Base-by-base conservation (phyloP, 2,113 vertebrate genomes). In the Elaphurus davidianus region DNA sequence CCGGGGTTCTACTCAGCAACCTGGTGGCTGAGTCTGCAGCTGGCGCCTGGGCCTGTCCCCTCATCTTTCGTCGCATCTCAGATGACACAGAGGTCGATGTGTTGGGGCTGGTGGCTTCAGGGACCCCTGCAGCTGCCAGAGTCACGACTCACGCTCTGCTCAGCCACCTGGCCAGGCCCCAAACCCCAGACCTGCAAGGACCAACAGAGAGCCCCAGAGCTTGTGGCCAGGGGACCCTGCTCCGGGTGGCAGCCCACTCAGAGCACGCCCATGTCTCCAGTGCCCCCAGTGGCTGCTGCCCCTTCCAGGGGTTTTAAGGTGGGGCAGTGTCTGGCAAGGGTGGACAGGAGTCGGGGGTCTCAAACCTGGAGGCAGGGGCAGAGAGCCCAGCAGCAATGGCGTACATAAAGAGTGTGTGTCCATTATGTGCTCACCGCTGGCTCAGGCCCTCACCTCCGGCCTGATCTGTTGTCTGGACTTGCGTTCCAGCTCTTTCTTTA, bases 1-100 rank as follows among this genome's bases (percentile, higher is more conserved):
- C 98, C 0, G 98, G 99, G 28, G 83, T 99, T 57, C 90, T 99
- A 52, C 97, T 99, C 12, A 99, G 97, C 94, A 97, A 98, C 92
- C 98, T 99, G 67, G 94, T 40, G 19, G 64, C 62, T 40, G 45
- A 67, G 50, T 36, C 98, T 17, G 40, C 87, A 27, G 0, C 84
- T 1, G 87, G 82, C 21, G 57, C 94, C 74, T 99, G 99, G 98
- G 98, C 97, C 74, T 98, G 98, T 50, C 99, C 99, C 13, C 97
- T 98, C 55, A 85, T 99, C 60, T 74, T 99, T 36, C 98, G 43
- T 23, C 57, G 95, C 52, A 91, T 57, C 45, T 21, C 36, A 0
- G 96, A 98, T 9, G 96, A 96, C 1, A 97, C 60, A 10, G 97
- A 98, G 3, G 85, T 81, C 0, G 93, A 98, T 1, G 82, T 98